phyloP scores from a whole-genome alignment of 30 jellyfish, hydroid and myxozoan genomes.

The Aurelia aurita complex sp. Pacific region DNA sequence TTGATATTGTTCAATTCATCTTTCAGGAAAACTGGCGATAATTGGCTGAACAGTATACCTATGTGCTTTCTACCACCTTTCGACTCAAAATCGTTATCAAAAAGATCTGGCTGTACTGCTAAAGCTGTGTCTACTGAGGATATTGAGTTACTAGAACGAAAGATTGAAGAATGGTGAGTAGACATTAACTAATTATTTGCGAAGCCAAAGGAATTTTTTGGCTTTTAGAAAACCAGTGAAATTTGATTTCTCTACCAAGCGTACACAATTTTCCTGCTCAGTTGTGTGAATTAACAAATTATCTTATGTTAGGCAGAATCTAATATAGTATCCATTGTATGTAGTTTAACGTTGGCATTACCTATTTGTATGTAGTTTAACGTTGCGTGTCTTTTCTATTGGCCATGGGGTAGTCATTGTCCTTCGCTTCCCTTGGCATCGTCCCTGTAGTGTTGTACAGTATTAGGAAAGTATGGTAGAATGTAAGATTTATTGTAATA shows the following conservation, averaged over 20 bases:
- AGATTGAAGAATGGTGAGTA: conserved; percentile 15
- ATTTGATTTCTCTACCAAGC: background rate
- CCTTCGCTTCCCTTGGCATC: too few relatives aligned
- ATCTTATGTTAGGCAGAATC: too few relatives aligned
- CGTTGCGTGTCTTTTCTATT: too few relatives aligned
- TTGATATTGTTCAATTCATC: background rate
- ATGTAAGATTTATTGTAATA: too few relatives aligned
- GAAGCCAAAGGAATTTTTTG: background rate
- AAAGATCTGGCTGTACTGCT: background rate
- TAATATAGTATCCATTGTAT: too few relatives aligned
- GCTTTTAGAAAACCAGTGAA: background rate
- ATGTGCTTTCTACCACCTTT: conserved; percentile 57
- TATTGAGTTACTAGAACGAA: conserved; percentile 22
- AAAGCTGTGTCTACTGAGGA: conserved; percentile 10
- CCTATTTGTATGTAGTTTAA: too few relatives aligned
- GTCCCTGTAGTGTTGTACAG: too few relatives aligned
- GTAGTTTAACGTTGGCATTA: too few relatives aligned
- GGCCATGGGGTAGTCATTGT: too few relatives aligned
- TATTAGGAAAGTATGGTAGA: too few relatives aligned
- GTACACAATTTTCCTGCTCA: background rate
- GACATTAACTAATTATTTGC: background rate
- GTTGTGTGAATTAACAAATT: too few relatives aligned
- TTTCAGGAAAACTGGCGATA: conserved; percentile 42
- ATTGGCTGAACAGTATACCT: conserved; percentile 59
- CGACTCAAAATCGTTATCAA: background rate